Base-by-base conservation (phyloP, 2,797 vertebrate genomes). In the Smutsia temminckii region DNA sequence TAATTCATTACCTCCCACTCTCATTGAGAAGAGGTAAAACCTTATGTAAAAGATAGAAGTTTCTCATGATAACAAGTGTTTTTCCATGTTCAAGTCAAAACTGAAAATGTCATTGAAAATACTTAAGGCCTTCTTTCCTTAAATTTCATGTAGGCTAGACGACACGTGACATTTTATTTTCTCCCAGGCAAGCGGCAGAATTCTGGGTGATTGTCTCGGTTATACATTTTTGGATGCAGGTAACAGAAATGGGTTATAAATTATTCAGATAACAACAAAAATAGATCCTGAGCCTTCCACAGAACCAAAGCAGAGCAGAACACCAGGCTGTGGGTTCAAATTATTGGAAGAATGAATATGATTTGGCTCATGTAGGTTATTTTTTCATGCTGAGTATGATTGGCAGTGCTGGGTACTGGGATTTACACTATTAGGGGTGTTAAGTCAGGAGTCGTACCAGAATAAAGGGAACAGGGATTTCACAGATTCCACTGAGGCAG, bases 181-280 rank as follows among this genome's bases (percentile, higher is more conserved):
- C 20, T 46, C 17, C 23, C 32, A 51, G 55, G 51, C 53, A 64
- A 51, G 27, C 53, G 8, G 13, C 32, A 11, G 18, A 71, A 90
- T 85, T 91, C 27, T 85, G 2, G 8, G n/a, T 53, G 32, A 34
- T 4, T 83, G 9, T 91, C 1, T 86, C 10, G 16, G n/a, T 69
- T 88, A 42, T 84, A 46, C 13, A 55, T 87, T 6, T 42, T 84
- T 85, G n/a, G 14, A 79, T 69, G 0, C n/a, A 32, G 81, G 25
- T 61, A 66, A 78, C 1, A 90, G 5, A 78, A 80, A 55, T 29
- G 13, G 34, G 46, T 78, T 53, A n/a, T 61, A 93, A 66, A 87
- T 79, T 27, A 55, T 90, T 55, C 63, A 66, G 46, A 11, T 12
- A 66, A 88, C 20, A 59, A 23, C 8, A 80, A 89, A 75, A 95